A percentile compares a stretch with the other conserved stretches of the same genome.
These are phyloP conservation scores for Ardeotis arabs DNA, from an alignment of 2,113 vertebrate species.

Conservation along the genomic window DNA sequence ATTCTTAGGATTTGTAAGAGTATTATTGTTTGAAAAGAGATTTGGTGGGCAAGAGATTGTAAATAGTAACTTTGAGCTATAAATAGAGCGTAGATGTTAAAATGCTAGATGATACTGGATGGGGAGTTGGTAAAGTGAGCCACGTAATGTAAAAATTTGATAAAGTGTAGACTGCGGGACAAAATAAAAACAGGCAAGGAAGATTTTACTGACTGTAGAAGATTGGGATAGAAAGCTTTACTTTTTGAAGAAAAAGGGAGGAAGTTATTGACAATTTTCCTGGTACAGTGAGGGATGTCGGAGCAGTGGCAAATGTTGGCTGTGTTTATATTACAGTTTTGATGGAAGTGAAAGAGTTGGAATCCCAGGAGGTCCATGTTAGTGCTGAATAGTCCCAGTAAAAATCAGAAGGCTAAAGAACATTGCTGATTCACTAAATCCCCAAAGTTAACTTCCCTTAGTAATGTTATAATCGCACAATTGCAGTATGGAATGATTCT, in stretches of 20 bases:
- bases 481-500: not conserved
- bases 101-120: not conserved
- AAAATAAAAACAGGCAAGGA: not conserved
- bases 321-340: not conserved
- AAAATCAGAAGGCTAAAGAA: constrained; percentile 6
- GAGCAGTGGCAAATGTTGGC: not conserved
- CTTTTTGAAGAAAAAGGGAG: not conserved
- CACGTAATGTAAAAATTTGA: not conserved
- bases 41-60: not conserved
- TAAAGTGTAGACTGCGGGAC: not conserved
- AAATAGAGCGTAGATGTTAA: not conserved
- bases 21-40: not conserved
- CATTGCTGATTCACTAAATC: not conserved
- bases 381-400: not conserved
- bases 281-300: not conserved
- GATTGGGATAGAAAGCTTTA: not conserved
- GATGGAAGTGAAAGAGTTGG: not conserved
- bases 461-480: not conserved
- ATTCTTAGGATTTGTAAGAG: not conserved
- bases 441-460: not conserved
- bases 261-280: not conserved
- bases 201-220: not conserved
- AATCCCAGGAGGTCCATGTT: not conserved
- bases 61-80: not conserved
- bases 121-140: not conserved